Base-by-base conservation (phyloP, 2,888 invertebrate species). In the Nymphalis c-album region DNA sequence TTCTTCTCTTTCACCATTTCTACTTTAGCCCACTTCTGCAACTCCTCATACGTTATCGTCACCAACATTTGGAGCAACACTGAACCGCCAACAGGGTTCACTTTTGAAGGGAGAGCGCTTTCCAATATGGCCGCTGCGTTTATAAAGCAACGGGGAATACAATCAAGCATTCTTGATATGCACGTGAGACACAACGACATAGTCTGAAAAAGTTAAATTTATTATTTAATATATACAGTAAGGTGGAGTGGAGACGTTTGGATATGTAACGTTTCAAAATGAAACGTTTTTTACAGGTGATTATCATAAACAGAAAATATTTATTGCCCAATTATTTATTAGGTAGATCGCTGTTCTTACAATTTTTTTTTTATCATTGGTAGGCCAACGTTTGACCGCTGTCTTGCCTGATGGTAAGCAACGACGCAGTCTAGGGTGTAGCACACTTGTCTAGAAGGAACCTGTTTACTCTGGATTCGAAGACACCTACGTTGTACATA, bases 141-240 rank as follows among this genome's bases (percentile, higher is more conserved):
- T 0, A 87, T 83, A n/a, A 94, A 85, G 1, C 87, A 87, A 3
- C 94, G 92, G 0, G 96, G 95, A 13, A 96, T 79, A 75, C 95
- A 95, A 75, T 95, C 95, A 83, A 95, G 93, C 17, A 95, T 90
- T 76, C 96, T 94, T 1, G 94, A 93, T 71, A 96, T 93, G 79
- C 95, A 95, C 0, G 94, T 94, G 26, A 97, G 85, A 20, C 95
- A 94, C 68, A 96, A 90, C 0, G 95, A 95, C 95, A 96, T 96
- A 17, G 96, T 94, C 93, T 93, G 84, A 13, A 53, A 55, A 48
- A 48, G 18, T n/a, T 1, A 22, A 22, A 26, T 51, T 13, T 51
- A 10, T 22, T 26, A 40, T 51, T 13, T 51, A 10, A 13, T 26
- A 40, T 40, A 13, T 13, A 40, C 4, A 40, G 40, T 13, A 13